Percentiles rank a stretch among this genome's conserved stretches.
Conservation (phyloP, 92 coral and sea anemone genomes). For the Porites divaricata region DNA sequence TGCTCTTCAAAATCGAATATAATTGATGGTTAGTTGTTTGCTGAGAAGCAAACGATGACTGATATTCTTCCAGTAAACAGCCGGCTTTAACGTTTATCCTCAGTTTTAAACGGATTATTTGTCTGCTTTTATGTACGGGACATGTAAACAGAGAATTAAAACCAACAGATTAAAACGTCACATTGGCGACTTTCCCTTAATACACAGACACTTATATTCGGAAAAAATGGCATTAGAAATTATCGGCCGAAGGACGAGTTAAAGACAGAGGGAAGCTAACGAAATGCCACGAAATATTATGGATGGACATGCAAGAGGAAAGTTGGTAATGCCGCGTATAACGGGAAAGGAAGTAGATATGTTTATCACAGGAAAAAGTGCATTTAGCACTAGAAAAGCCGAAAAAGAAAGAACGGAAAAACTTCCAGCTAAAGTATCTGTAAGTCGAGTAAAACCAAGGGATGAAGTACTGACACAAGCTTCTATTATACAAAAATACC, state of each 20-base stretch:
- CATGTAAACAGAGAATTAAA: conserved; percentile 8
- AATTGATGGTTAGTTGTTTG: neutral
- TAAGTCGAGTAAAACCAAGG: neutral
- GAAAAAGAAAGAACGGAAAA: neutral
- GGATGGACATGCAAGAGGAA: neutral
- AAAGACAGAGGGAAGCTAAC: neutral
- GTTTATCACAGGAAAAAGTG: conserved; percentile 13
- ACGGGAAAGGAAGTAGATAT: neutral
- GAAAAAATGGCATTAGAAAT: neutral
- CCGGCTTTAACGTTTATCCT: neutral
- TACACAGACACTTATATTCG: too few species aligned
- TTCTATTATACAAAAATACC: conserved; percentile 7
- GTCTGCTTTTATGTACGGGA: neutral
- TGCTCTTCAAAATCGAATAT: neutral
- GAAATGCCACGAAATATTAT: conserved; percentile 17
- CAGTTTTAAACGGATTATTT: conserved; percentile 23
- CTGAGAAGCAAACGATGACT: conserved; percentile 15
- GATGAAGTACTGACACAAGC: conserved; percentile 13
- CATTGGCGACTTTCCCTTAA: neutral
- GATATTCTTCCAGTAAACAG: neutral
- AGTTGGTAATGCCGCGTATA: conserved; percentile 28
- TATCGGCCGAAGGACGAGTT: neutral
- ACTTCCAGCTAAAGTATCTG: neutral
- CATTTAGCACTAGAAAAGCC: neutral
- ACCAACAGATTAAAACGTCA: neutral